phyloP scores from a whole-genome alignment of 1,140 invertebrate species.

The Drosophila sproati region DNA sequence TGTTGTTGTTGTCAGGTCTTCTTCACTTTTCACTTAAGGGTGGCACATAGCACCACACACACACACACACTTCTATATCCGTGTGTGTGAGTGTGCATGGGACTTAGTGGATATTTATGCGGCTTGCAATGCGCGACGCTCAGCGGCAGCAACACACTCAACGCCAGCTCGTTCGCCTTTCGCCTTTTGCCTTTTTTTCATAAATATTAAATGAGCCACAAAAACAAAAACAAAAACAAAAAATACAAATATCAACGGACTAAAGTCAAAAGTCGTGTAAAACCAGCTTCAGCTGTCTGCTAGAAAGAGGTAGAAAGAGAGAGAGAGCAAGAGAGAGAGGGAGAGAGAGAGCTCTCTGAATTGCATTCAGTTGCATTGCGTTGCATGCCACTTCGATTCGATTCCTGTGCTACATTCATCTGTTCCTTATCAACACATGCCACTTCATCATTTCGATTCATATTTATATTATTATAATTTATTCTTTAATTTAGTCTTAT shows the following conservation, averaged over 20 bases:
- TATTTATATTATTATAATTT: background rate
- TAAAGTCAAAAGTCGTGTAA: constrained; percentile 74
- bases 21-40: constrained; percentile 69
- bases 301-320: background rate
- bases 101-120: constrained; percentile 80
- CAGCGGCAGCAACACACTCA: constrained; percentile 25
- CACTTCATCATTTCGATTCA: background rate
- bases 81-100: constrained; percentile 32
- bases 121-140: constrained; percentile 68
- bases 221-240: constrained; percentile 40
- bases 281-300: constrained; percentile 32
- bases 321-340: too few species aligned
- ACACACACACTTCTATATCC: constrained; percentile 10
- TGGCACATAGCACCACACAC: constrained; percentile 47
- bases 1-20: constrained; percentile 36
- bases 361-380: constrained; percentile 39
- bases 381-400: constrained; percentile 19
- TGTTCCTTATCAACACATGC: background rate
- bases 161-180: constrained; percentile 30
- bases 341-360: background rate
- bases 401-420: constrained; percentile 3
- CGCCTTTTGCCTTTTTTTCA: constrained; percentile 67
- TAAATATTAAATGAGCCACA: constrained; percentile 79
- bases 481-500: background rate
- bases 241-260: constrained; percentile 38